These are phyloP conservation scores for Halcyon malimbica DNA, from an alignment of 2,113 vertebrate genomes.

Conservation along the genomic window DNA sequence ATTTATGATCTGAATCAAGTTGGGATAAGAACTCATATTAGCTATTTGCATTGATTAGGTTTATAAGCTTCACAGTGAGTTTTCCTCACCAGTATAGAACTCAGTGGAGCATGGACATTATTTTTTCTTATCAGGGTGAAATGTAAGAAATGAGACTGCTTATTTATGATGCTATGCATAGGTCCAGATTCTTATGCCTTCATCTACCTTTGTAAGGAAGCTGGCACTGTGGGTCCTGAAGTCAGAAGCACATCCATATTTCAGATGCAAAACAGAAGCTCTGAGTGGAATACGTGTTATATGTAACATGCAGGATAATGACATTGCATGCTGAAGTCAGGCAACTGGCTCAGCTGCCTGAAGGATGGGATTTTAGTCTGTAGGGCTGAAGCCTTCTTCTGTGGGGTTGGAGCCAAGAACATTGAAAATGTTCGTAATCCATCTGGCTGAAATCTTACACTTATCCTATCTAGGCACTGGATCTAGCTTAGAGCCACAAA, in stretches of 20 bases:
- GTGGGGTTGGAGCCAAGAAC: neutral
- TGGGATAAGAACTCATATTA: neutral
- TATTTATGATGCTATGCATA: neutral
- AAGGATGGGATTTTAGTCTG: neutral
- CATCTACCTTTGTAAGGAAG: neutral
- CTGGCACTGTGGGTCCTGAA: neutral
- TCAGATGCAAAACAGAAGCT: neutral
- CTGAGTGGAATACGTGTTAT: neutral
- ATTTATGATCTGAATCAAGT: neutral
- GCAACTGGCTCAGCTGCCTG: neutral
- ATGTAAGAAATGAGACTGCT: neutral
- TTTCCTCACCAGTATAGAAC: neutral
- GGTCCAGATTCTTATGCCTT: neutral
- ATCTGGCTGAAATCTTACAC: conserved; percentile 34
- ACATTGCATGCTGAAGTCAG: neutral
- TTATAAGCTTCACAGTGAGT: neutral
- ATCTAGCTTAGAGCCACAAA: conserved; percentile 25
- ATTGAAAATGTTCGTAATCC: conserved; percentile 21
- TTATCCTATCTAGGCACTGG: neutral
- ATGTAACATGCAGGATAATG: neutral
- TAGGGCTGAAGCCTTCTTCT: neutral
- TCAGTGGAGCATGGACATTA: neutral
- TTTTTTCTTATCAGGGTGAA: neutral
- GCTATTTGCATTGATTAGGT: neutral
- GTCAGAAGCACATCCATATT: neutral